phyloP scores from a whole-genome alignment of 2,113 vertebrate species.

The Gila orcuttii region DNA sequence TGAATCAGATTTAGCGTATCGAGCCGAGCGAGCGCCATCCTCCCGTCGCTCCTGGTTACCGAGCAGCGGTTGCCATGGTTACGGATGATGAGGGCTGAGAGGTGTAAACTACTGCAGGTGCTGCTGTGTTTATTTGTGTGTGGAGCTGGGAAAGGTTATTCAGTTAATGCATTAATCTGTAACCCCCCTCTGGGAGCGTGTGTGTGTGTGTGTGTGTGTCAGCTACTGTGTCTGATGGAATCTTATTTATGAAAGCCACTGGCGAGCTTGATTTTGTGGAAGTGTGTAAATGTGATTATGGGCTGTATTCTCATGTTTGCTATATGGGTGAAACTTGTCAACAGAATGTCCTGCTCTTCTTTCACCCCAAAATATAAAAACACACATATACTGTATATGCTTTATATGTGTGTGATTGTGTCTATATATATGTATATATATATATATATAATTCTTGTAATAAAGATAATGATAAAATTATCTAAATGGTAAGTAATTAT shows the following conservation, averaged over 20 bases:
- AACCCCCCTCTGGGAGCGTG: background rate
- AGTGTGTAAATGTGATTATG: constrained; percentile 2
- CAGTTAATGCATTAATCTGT: constrained; percentile 1
- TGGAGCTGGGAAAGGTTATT: constrained; percentile 24
- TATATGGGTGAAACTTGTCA: background rate
- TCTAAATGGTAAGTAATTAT: background rate
- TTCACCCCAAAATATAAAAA: background rate
- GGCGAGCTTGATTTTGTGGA: background rate
- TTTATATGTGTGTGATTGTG: too few relatives aligned
- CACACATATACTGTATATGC: too few relatives aligned
- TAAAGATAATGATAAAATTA: background rate
- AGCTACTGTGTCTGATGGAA: constrained; percentile 2
- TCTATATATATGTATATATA: too few relatives aligned
- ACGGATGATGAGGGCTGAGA: constrained; percentile 44
- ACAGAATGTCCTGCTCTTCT: background rate
- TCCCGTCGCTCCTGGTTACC: constrained; percentile 42
- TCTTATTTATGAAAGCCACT: constrained; percentile 1
- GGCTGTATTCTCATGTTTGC: background rate
- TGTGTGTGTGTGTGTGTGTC: background rate
- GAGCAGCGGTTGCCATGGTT: constrained; percentile 56
- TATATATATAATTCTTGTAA: too few relatives aligned
- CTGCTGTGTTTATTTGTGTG: background rate
- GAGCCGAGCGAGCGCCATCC: constrained; percentile 27
- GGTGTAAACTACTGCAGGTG: constrained; percentile 48
- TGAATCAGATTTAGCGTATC: constrained; percentile 28